A percentile compares a stretch with the other conserved stretches of the same genome.
Conservation (phyloP, 2,888 invertebrate species). For the Pedicia rivosa region DNA sequence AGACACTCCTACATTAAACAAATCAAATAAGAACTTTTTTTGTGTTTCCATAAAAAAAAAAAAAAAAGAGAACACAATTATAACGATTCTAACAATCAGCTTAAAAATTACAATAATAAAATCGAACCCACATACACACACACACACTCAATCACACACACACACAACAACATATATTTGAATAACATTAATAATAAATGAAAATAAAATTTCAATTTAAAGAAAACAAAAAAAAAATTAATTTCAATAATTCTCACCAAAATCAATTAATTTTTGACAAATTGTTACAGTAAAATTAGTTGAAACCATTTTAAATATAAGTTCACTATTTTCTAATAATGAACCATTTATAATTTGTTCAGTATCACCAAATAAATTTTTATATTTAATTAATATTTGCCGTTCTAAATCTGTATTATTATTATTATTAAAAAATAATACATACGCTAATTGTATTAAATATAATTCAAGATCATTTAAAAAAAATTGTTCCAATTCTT, state of each 20-base stretch:
- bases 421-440: slow-evolving; percentile 25
- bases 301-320: slow-evolving; percentile 28
- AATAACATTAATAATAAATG: too few species aligned
- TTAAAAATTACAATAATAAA: too few species aligned
- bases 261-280: slow-evolving; percentile 21
- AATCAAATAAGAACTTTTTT: too few species aligned
- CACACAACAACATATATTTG: too few species aligned
- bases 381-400: slow-evolving; percentile 9
- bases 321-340: slow-evolving; percentile 24
- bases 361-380: slow-evolving; percentile 7
- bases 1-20: too few species aligned
- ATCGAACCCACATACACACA: too few species aligned
- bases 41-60: too few species aligned
- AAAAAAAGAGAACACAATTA: too few species aligned
- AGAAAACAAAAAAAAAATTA: too few species aligned
- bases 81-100: too few species aligned
- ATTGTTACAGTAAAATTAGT: slow-evolving; percentile 29
- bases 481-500: slow-evolving; percentile 28
- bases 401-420: slow-evolving; percentile 9
- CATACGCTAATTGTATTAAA: slow-evolving; percentile 27
- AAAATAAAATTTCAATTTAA: too few species aligned
- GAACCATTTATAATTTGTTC: slow-evolving; percentile 2
- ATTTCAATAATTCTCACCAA: neutral
- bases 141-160: too few species aligned
- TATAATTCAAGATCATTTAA: slow-evolving; percentile 29